These are phyloP conservation scores for Tiaroga cobitis DNA, from an alignment of 2,797 vertebrate genomes.

Conservation along the genomic window DNA sequence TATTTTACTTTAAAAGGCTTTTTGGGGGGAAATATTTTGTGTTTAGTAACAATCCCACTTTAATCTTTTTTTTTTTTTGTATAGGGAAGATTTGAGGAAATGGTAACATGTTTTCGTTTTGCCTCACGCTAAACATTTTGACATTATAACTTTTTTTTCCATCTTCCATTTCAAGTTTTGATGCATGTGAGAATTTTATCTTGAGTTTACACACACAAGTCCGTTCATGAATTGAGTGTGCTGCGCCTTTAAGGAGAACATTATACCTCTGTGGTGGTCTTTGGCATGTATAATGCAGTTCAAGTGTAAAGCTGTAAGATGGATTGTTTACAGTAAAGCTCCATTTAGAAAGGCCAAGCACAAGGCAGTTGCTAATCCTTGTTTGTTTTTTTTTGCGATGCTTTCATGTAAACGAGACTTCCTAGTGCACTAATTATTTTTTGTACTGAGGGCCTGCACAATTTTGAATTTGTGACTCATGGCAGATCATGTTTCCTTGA, in stretches of 20 bases:
- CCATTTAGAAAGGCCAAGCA: slow-evolving; percentile 19
- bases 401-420: slow-evolving; percentile 37
- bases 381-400: neutral
- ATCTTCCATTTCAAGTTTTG: neutral
- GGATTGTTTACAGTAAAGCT: slow-evolving; percentile 31
- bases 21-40: neutral
- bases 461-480: slow-evolving; percentile 52
- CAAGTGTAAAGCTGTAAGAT: slow-evolving; percentile 7
- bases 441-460: slow-evolving; percentile 35
- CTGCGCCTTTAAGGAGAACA: slow-evolving; percentile 20
- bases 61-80: neutral
- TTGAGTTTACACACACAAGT: neutral
- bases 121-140: neutral
- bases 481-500: slow-evolving; percentile 53
- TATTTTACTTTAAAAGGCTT: neutral
- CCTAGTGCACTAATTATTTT: slow-evolving; percentile 47
- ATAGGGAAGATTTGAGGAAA: neutral
- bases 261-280: slow-evolving; percentile 10
- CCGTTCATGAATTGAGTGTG: neutral
- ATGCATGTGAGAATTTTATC: neutral
- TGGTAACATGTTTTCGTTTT: neutral
- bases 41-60: neutral
- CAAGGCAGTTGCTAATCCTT: slow-evolving; percentile 15
- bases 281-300: slow-evolving; percentile 17
- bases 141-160: neutral